Evolutionary conservation across 2,888 invertebrate species (phyloP).

Genomic region (Caenorhabditis becei): DNA sequence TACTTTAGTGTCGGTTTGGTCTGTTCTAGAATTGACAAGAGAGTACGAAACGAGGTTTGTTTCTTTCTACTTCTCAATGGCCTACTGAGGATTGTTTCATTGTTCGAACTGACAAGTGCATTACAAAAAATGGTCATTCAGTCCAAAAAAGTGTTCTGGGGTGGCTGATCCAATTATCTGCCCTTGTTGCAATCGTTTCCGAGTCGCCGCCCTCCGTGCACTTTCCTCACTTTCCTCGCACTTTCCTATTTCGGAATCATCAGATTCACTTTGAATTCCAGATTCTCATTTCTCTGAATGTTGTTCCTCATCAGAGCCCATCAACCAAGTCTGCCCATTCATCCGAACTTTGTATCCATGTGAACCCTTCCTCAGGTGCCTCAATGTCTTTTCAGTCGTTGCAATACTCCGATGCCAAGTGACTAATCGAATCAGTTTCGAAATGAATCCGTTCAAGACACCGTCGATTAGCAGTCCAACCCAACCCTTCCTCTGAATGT

Average conservation of each 20-base stretch:
- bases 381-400: conserved; percentile 23
- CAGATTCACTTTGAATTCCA: too few species aligned
- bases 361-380: conserved; percentile 23
- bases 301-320: too few species aligned
- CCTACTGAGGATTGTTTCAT: conserved; percentile 42
- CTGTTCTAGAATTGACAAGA: conserved; percentile 13
- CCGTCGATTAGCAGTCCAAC: conserved; percentile 31
- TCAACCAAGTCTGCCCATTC: too few species aligned
- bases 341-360: conserved; percentile 5
- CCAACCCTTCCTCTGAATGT: neutral
- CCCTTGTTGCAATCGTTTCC: conserved; percentile 20
- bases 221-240: conserved; percentile 12
- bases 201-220: conserved; percentile 19
- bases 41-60: neutral
- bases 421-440: conserved; percentile 49
- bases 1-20: conserved; percentile 39
- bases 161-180: conserved; percentile 39
- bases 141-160: neutral
- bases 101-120: conserved; percentile 21
- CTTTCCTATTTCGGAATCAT: too few species aligned
- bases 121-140: neutral
- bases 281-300: too few species aligned
- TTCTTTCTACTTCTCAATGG: conserved; percentile 17
- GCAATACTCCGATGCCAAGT: conserved; percentile 24
- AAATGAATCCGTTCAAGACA: conserved; percentile 50